Conservation (phyloP, 2,797 vertebrate genomes). For the Orestias chungarensis region DNA sequence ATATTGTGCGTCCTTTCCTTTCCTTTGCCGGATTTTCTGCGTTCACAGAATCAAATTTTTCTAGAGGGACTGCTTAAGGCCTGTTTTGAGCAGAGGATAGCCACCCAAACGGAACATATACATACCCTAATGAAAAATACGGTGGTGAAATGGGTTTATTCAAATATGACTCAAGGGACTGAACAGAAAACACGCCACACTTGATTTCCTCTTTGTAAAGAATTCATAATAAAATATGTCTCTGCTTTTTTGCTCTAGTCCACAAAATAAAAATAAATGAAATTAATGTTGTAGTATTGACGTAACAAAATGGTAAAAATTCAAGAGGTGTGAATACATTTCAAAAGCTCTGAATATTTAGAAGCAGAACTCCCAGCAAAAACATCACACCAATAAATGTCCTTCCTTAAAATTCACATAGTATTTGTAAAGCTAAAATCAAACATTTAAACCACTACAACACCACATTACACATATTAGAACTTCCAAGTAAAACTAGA, state of each 20-base stretch:
- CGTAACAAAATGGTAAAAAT: neutral
- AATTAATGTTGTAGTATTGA: neutral
- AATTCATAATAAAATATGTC: neutral
- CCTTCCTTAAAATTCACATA: slow-evolving; percentile 18
- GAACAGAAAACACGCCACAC: neutral
- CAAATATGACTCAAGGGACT: neutral
- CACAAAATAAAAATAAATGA: neutral
- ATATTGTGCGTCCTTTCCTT: too few species aligned
- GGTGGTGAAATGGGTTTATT: neutral
- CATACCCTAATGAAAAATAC: neutral
- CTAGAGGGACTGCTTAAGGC: too few species aligned
- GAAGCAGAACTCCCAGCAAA: slow-evolving; percentile 13
- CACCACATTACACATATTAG: slow-evolving; percentile 56
- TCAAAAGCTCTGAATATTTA: neutral
- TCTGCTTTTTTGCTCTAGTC: neutral
- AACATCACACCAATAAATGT: slow-evolving; percentile 11
- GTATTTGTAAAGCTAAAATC: slow-evolving; percentile 50
- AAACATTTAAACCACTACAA: slow-evolving; percentile 47
- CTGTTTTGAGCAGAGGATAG: neutral
- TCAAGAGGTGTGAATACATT: neutral
- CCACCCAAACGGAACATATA: neutral
- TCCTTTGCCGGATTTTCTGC: too few species aligned
- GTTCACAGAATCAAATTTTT: too few species aligned
- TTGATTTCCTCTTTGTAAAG: neutral
- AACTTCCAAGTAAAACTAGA: slow-evolving; percentile 49